Conservation (phyloP, 2,113 vertebrate species). For the Amblyopsis rosae region DNA sequence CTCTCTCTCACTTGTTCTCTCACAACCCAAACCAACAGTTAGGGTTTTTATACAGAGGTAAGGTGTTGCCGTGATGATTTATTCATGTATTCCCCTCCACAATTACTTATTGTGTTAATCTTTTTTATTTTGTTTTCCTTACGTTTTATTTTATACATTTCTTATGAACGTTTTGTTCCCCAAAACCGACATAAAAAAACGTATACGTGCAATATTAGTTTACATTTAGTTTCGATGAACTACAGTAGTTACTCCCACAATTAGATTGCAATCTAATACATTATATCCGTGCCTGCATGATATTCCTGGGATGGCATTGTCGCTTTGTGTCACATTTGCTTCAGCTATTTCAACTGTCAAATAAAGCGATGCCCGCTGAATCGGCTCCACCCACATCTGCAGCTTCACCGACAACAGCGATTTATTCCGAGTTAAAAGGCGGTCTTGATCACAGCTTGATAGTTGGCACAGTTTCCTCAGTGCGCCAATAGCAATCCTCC, state of each 20-base stretch:
- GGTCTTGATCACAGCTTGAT: slow-evolving; percentile 69
- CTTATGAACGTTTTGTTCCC: too few relatives aligned
- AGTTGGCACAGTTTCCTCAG: slow-evolving; percentile 52
- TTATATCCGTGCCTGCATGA: neutral
- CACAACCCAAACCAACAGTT: neutral
- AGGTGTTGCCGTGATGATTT: neutral
- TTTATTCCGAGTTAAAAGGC: slow-evolving; percentile 53
- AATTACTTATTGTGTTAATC: too few relatives aligned
- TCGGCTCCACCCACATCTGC: slow-evolving; percentile 1
- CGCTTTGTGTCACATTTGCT: slow-evolving; percentile 8
- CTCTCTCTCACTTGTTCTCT: neutral
- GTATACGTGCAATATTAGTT: neutral
- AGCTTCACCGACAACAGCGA: slow-evolving; percentile 32
- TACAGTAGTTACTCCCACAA: neutral
- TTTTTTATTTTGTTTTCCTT: too few relatives aligned
- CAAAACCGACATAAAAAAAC: neutral
- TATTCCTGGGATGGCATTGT: neutral
- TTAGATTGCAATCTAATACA: neutral
- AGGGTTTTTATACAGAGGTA: neutral
- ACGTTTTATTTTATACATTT: too few relatives aligned
- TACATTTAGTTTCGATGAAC: too few relatives aligned
- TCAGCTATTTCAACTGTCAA: slow-evolving; percentile 26
- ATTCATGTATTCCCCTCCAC: neutral
- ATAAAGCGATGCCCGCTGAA: slow-evolving; percentile 22
- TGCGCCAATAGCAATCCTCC: slow-evolving; percentile 47